Base-by-base conservation (phyloP, 2,113 vertebrate species). In the Neogobius melanostomus region DNA sequence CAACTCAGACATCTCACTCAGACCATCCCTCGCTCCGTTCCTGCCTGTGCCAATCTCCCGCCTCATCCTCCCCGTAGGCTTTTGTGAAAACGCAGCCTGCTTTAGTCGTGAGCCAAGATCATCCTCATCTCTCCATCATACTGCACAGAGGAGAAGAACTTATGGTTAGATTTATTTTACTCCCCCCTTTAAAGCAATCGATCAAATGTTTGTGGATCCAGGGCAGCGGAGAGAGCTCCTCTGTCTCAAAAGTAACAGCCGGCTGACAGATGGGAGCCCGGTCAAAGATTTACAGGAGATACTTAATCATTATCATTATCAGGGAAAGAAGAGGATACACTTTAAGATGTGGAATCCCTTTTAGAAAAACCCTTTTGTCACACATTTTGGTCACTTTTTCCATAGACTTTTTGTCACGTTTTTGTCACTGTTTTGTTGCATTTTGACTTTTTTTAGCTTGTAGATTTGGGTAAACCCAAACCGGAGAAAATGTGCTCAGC, bases 1-100 rank as follows among this genome's bases (percentile, higher is more conserved):
- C 83, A 85, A 65, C 66, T 90, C 83, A 85, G 77, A 81, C 79
- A 72, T 85, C 65, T 82, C 76, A 70, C 70, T 83, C 72, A 75
- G 71, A 85, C 69, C 57, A 54, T 72, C 74, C 66, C 72, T 74
- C 81, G 64, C 45, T 83, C 75, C 77, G 59, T 59, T 72, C 45
- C 64, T 49, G 51, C 49, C 69, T 76, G 72, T 71, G 72, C 81
- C 76, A 87, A 42, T 36, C 16, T 64, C 43, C 71, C 64, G 50
- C 71, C 65, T 80, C 79, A 75, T 81, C 70, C 80, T 83, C 74
- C 77, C 53, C 9, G 10, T 44, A 69, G 50, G 72, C 76, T 71
- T 79, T 80, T 15, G 72, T 63, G 74, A 75, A 80, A 82, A 78
- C 57, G 70, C 47, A 50, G 50, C 1, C 12, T 70, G n/a, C 82